Percentiles rank a stretch among this genome's conserved stretches.
Evolutionary conservation across 2,797 vertebrate species (phyloP).

Genomic region (Vireo griseus): DNA sequence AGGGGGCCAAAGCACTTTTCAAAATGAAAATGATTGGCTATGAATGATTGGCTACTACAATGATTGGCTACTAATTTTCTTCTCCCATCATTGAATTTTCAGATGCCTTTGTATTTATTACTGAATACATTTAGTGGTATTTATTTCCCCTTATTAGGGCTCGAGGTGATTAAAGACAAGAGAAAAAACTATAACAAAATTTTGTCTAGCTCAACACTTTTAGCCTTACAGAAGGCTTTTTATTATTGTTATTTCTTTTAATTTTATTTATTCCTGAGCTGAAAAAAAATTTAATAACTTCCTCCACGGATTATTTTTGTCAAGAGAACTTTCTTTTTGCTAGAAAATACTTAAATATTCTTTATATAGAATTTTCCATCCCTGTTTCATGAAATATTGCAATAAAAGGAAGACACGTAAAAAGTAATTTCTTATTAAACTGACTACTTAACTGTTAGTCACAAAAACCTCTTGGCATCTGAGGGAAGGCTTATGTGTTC

Average conservation of each 20-base stretch:
- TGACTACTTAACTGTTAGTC: not conserved
- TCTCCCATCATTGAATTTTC: not conserved
- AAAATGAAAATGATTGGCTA: not conserved
- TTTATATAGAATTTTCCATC: not conserved
- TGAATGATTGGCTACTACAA: not conserved
- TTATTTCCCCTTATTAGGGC: conserved; percentile 7
- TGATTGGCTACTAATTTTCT: not conserved
- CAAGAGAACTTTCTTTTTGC: not conserved
- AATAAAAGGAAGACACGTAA: not conserved
- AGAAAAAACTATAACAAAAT: not conserved
- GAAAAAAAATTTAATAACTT: not conserved
- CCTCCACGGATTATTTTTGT: not conserved
- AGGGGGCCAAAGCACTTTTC: not conserved
- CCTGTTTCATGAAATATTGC: not conserved
- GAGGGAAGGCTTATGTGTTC: not conserved
- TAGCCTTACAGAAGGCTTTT: not conserved
- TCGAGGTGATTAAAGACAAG: not conserved
- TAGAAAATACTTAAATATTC: not conserved
- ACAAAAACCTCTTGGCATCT: not conserved
- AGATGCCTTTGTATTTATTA: not conserved
- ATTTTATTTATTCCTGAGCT: not conserved
- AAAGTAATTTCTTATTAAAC: not conserved
- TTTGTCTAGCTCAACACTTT: not conserved
- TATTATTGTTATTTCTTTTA: not conserved
- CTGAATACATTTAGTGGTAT: not conserved